Conservation (phyloP, 2,888 invertebrate genomes). For the Brachyptera putata region DNA sequence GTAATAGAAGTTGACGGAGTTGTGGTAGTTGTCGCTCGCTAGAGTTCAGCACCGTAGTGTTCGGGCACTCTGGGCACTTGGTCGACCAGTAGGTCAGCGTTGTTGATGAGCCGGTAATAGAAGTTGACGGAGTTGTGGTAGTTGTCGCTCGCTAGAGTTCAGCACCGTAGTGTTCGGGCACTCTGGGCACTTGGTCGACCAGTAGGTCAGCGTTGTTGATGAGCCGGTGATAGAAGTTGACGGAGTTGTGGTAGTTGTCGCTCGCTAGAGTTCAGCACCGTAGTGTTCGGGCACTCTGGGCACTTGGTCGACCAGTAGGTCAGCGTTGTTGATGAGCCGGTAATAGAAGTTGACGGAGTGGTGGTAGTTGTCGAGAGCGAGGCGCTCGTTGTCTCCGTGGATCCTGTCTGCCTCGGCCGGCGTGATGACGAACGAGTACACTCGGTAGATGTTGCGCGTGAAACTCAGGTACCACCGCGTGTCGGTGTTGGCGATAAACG, state of each 20-base stretch:
- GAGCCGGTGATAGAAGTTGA: conserved; percentile 48
- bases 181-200: too few species aligned
- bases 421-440: conserved; percentile 42
- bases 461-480: conserved; percentile 46
- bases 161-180: too few species aligned
- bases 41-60: too few species aligned
- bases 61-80: too few species aligned
- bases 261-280: too few species aligned
- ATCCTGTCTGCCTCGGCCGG: conserved; percentile 42
- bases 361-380: conserved; percentile 45
- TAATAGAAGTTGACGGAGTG: conserved; percentile 48
- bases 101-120: conserved; percentile 46
- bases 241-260: conserved; percentile 45
- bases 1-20: conserved; percentile 48
- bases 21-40: too few species aligned
- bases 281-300: too few species aligned
- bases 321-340: conserved; percentile 46
- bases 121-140: conserved; percentile 47
- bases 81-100: conserved; percentile 40
- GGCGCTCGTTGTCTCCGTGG: conserved; percentile 49
- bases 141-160: too few species aligned
- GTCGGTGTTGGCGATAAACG: conserved; percentile 47
- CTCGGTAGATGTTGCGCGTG: conserved; percentile 47
- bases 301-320: conserved; percentile 35
- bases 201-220: conserved; percentile 44